phyloP scores from a whole-genome alignment of 2,113 vertebrate genomes.

The Tamias sibiricus region DNA sequence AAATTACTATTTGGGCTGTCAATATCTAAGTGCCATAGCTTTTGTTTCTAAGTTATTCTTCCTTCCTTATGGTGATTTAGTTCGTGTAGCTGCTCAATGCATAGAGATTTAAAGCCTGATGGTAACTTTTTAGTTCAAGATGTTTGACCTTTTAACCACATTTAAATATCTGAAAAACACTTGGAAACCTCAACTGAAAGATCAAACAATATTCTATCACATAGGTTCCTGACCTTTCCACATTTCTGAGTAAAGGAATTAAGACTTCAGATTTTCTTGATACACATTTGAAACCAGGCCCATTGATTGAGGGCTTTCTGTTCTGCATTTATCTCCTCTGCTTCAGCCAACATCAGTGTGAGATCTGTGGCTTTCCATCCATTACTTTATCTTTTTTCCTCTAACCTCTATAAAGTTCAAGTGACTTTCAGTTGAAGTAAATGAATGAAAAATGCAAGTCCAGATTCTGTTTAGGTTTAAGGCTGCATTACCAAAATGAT shows the following conservation, averaged over 20 bases:
- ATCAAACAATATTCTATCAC: conserved; percentile 71
- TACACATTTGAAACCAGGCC: conserved; percentile 67
- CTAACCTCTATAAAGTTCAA: neutral
- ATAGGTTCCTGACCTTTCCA: conserved; percentile 71
- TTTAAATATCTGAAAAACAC: conserved; percentile 78
- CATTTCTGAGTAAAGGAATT: conserved; percentile 64
- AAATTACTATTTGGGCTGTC: conserved; percentile 63
- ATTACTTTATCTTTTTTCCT: conserved; percentile 34
- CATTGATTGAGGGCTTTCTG: conserved; percentile 54
- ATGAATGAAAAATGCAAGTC: neutral
- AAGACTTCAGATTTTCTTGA: conserved; percentile 68
- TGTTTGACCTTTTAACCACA: conserved; percentile 72
- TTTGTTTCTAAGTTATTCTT: conserved; percentile 52
- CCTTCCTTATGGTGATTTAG: neutral
- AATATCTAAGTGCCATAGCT: conserved; percentile 10
- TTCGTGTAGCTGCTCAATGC: conserved; percentile 49
- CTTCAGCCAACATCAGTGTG: neutral
- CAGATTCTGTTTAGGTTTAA: conserved; percentile 24
- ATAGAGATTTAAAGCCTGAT: conserved; percentile 66
- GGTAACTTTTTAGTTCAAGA: conserved; percentile 65
- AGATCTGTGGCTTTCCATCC: neutral
- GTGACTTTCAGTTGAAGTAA: conserved; percentile 10
- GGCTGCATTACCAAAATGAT: neutral
- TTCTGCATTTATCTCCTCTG: conserved; percentile 40
- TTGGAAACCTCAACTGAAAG: conserved; percentile 73